Conservation (phyloP, 2,113 vertebrate species). For the Haplochromis burtoni region DNA sequence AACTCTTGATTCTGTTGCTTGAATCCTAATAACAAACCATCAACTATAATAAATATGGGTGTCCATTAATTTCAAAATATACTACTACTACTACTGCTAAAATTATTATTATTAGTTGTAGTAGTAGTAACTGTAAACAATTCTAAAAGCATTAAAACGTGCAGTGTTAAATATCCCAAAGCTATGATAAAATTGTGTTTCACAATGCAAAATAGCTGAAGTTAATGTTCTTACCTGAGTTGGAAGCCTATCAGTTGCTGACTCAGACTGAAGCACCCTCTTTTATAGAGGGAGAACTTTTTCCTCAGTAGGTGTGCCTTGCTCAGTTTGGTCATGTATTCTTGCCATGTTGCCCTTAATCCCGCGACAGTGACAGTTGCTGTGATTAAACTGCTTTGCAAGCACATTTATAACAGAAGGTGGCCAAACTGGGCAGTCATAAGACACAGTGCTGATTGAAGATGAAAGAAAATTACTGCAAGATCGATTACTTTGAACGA, state of each 20-base stretch:
- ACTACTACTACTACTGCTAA: not conserved
- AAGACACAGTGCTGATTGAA: not conserved
- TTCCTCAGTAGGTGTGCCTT: slow-evolving; percentile 45
- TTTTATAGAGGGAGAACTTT: slow-evolving; percentile 49
- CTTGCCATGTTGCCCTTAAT: slow-evolving; percentile 45
- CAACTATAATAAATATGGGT: not conserved
- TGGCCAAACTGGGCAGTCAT: not conserved
- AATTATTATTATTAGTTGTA: not conserved
- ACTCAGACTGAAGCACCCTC: not conserved
- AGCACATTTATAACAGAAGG: not conserved
- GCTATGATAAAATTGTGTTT: not conserved
- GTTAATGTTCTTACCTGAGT: slow-evolving; percentile 10
- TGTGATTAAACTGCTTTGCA: slow-evolving; percentile 18
- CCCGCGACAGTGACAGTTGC: slow-evolving; percentile 48
- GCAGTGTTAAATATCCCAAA: not conserved
- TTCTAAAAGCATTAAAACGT: not conserved
- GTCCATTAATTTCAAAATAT: not conserved
- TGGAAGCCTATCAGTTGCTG: slow-evolving; percentile 39
- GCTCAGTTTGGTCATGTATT: slow-evolving; percentile 58
- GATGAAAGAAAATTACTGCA: not conserved
- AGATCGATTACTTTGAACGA: not conserved
- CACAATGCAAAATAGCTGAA: not conserved
- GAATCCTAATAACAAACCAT: not conserved
- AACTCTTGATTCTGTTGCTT: not conserved
- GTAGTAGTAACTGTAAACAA: not conserved